Evolutionary conservation across 2,797 vertebrate species (phyloP).

Genomic region (Eupleurogrammus muticus): DNA sequence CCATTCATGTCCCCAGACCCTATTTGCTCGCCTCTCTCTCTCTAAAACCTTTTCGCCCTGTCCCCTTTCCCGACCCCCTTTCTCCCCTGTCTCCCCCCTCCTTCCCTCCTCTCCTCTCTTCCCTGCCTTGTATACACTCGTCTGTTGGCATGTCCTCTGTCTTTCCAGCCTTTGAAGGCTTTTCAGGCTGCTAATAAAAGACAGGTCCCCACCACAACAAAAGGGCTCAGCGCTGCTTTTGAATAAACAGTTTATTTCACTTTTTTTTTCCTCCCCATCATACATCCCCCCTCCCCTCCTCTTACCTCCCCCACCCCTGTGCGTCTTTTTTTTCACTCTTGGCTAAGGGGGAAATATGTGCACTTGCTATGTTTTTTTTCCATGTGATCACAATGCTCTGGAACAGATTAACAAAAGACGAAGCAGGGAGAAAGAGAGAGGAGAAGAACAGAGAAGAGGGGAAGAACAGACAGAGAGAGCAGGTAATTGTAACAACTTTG

Average conservation of each 20-base stretch:
- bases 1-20: conserved; percentile 68
- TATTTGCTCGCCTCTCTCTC: conserved; percentile 57
- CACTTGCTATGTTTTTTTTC: conserved; percentile 84
- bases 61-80: conserved; percentile 61
- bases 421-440: conserved; percentile 63
- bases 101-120: conserved; percentile 43
- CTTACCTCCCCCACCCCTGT: conserved; percentile 43
- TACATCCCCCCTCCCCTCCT: conserved; percentile 13
- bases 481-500: conserved; percentile 79
- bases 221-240: conserved; percentile 84
- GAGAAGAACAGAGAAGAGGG: conserved; percentile 54
- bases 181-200: conserved; percentile 89
- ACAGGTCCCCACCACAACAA: conserved; percentile 90
- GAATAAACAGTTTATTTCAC: conserved; percentile 87
- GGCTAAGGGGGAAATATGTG: conserved; percentile 83
- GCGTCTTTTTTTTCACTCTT: conserved; percentile 82
- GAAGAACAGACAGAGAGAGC: conserved; percentile 51
- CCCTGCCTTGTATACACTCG: conserved; percentile 82
- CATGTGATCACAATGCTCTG: conserved; percentile 81
- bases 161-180: conserved; percentile 91
- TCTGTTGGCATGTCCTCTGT: conserved; percentile 87
- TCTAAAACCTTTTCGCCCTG: conserved; percentile 61
- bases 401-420: conserved; percentile 78
- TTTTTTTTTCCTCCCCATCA: conserved; percentile 61
- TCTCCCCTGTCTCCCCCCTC: conserved; percentile 21